Conservation (phyloP, 1,140 invertebrate genomes). For the Campoletis sonorensis region DNA sequence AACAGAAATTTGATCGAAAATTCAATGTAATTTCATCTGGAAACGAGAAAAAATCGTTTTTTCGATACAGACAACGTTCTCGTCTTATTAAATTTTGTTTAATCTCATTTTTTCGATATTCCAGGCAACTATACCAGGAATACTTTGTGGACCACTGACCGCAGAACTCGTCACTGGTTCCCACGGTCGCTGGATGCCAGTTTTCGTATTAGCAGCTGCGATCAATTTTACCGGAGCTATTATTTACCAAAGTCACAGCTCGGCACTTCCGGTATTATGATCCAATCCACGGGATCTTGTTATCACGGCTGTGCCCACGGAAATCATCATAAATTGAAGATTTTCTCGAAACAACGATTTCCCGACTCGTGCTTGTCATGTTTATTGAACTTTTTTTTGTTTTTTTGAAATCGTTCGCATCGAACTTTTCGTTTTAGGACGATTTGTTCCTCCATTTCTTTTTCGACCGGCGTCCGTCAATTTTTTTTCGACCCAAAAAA, state of each 20-base stretch:
- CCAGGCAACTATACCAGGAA: slow-evolving; percentile 87
- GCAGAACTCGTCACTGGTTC: slow-evolving; percentile 86
- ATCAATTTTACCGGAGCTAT: slow-evolving; percentile 88
- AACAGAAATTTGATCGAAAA: too few relatives aligned
- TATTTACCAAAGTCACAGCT: slow-evolving; percentile 87
- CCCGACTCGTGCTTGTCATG: neutral
- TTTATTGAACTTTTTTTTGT: neutral
- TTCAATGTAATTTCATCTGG: too few relatives aligned
- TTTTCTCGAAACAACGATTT: neutral
- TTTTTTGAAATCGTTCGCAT: neutral
- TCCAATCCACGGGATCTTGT: slow-evolving; percentile 15
- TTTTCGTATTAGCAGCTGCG: slow-evolving; percentile 85
- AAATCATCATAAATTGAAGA: neutral
- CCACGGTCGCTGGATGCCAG: slow-evolving; percentile 86
- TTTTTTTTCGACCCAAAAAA: neutral
- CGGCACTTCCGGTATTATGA: slow-evolving; percentile 82
- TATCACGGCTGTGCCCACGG: slow-evolving; percentile 13
- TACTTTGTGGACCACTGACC: slow-evolving; percentile 87
- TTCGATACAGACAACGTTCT: too few relatives aligned
- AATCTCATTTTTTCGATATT: slow-evolving; percentile 46
- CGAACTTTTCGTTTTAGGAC: slow-evolving; percentile 41
- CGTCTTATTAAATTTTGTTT: too few relatives aligned
- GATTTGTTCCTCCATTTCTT: slow-evolving; percentile 54
- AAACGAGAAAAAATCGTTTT: neutral
- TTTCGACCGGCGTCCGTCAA: neutral